Base-by-base conservation (phyloP, 2,113 vertebrate species). In the Tetrao urogallus region DNA sequence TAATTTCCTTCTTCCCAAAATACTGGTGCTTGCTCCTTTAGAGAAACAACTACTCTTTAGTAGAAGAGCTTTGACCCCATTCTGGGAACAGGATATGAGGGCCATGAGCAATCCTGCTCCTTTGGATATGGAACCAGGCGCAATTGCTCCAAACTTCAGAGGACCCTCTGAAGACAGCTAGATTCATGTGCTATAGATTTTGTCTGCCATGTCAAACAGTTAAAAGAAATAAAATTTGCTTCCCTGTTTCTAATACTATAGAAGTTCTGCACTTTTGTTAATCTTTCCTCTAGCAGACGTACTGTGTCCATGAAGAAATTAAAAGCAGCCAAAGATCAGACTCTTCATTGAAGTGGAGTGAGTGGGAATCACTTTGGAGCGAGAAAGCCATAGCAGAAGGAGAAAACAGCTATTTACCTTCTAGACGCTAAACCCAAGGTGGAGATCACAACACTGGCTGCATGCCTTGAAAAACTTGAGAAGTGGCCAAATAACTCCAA, bases 391-490 rank as follows among this genome's bases (percentile, higher is more conserved):
- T 43, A 43, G 84, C 50, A 91, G 38, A 74, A 78, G 8, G 47
- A 80, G 71, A 87, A 92, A 89, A 74, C 8, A 77, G 28, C 20
- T 86, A 86, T 91, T 89, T 36, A 71, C 45, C 11, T 87, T 70
- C 28, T 47, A 63, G 75, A 76, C n/a, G 58, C n/a, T 85, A 84
- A 60, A 85, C 16, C 17, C 52, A 65, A 75, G 38, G 34, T 79
- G 60, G 76, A 77, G 38, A 95, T 91, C 76, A 56, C 64, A 92
- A 65, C 5, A 24, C 32, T 66, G 34, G 28, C 50, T 74, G 64
- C 21, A 24, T 6, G 54, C 47, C 42, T 87, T 80, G 67, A 81
- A 95, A 91, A 95, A 83, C 72, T 77, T 82, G 64, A 87, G 48
- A 65, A 40, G 47, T 52, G 57, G 19, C 30, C 22, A 81, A 71